Base-by-base conservation (phyloP, 2,113 vertebrate genomes). In the Semicossyphus pulcher region DNA sequence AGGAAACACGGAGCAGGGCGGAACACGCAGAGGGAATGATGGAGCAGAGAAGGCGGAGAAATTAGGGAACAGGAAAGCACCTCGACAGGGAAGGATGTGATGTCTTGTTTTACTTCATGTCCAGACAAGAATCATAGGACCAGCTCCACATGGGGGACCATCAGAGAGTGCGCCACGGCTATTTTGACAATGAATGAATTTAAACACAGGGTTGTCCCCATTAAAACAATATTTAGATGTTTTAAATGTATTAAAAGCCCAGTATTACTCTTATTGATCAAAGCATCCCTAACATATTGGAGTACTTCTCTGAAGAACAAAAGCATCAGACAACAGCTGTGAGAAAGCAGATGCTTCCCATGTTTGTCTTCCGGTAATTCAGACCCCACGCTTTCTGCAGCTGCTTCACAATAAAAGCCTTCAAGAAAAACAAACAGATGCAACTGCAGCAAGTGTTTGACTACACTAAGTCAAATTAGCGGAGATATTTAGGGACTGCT, bases 331-430 rank as follows among this genome's bases (percentile, higher is more conserved):
- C 66, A 58, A 76, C 73, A 78, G 68, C 65, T 86, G 80, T 56
- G 60, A 76, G 65, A 76, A 81, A 73, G 58, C 80, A 73, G 74
- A 84, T 87, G 85, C 72, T 68, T 73, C 79, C 53, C 32, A 67
- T 64, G 71, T 81, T 63, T 76, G 61, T 80, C 58, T 80, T 64
- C 18, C 41, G 7, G 67, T 83, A 76, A 80, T 68, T 80, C 80
- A 82, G 56, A 73, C 53, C 75, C 59, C 34, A 80, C 73, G 36
- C 41, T 78, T 83, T 86, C 45, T 58, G 61, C 85, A 79, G 81
- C 86, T 87, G 86, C 71, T 80, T 84, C 75, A 67, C 73, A 73
- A 80, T 65, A 74, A 88, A 80, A 80, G 54, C 51, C 69, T 60
- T 63, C 56, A 36, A 70, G 58, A 69, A 59, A 82, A 68, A 72